Percentiles rank a stretch among this genome's conserved stretches.
Evolutionary conservation across 2,888 invertebrate species (phyloP).

Genomic region (Taenaris catops): DNA sequence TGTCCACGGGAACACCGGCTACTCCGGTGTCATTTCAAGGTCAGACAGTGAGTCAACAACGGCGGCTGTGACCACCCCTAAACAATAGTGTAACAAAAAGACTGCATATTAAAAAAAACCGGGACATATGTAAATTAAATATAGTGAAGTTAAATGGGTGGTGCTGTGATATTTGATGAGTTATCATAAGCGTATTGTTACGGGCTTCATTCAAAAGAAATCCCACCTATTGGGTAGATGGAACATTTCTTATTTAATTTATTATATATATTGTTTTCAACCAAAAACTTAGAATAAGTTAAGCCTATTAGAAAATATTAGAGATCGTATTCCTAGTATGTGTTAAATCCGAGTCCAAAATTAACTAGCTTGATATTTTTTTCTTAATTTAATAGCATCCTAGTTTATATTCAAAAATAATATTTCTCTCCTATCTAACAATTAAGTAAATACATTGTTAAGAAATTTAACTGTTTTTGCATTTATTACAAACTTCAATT

Average conservation of each 20-base stretch:
- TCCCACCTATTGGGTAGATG: conserved; percentile 12
- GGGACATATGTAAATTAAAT: conserved; percentile 15
- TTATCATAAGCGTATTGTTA: conserved; percentile 26
- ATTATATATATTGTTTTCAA: not conserved
- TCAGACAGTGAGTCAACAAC: conserved; percentile 41
- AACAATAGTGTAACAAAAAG: conserved; percentile 5
- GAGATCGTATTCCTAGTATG: no score
- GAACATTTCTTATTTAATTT: conserved; percentile 3
- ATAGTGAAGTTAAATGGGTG: conserved; percentile 53
- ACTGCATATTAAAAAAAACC: conserved; percentile 1
- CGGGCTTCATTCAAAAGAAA: not conserved
- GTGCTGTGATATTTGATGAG: conserved; percentile 55
- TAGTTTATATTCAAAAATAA: no score
- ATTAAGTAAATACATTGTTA: no score
- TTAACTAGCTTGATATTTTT: no score
- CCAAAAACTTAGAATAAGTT: not conserved
- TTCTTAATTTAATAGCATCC: no score
- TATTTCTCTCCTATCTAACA: no score
- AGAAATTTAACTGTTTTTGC: no score
- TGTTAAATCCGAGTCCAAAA: no score
- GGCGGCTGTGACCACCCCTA: conserved; percentile 22
- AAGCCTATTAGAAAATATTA: no score
- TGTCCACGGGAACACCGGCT: conserved; percentile 45
- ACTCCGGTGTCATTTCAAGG: conserved; percentile 50
- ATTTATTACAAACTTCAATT: no score